Evolutionary conservation across 1,140 invertebrate genomes (phyloP).

Genomic region (Chelonus insularis): DNA sequence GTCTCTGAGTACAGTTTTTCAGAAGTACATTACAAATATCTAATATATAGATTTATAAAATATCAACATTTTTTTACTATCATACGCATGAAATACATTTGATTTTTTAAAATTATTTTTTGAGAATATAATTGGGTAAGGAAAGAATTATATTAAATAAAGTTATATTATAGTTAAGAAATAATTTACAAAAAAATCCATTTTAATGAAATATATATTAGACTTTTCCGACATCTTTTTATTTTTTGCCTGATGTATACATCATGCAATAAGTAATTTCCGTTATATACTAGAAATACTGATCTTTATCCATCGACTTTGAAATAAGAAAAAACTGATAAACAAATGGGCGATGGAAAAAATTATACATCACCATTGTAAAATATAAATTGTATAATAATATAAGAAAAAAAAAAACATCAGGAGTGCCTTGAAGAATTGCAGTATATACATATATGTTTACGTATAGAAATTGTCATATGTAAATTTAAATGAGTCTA

Average conservation of each 20-base stretch:
- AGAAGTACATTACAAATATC: background rate
- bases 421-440: constrained; percentile 56
- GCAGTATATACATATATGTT: constrained; percentile 41
- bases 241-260: background rate
- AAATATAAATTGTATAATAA: constrained; percentile 59
- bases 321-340: background rate
- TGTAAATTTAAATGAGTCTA: too few species aligned
- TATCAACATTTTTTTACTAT: too few species aligned
- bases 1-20: background rate
- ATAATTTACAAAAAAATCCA: too few species aligned
- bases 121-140: too few species aligned
- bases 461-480: constrained; percentile 30
- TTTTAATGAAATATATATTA: too few species aligned
- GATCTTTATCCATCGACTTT: background rate
- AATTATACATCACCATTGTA: constrained; percentile 50
- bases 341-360: background rate
- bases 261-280: background rate
- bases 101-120: too few species aligned
- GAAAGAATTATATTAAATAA: too few species aligned
- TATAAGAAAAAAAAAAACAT: constrained; percentile 38
- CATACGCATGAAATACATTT: too few species aligned
- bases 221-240: too few species aligned
- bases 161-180: too few species aligned
- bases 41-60: too few species aligned
- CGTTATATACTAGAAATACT: background rate